Evolutionary conservation across 2,113 vertebrate genomes (phyloP), one percentile per base, ranked within the genome.

Genomic region (Rhipidura dahli): DNA sequence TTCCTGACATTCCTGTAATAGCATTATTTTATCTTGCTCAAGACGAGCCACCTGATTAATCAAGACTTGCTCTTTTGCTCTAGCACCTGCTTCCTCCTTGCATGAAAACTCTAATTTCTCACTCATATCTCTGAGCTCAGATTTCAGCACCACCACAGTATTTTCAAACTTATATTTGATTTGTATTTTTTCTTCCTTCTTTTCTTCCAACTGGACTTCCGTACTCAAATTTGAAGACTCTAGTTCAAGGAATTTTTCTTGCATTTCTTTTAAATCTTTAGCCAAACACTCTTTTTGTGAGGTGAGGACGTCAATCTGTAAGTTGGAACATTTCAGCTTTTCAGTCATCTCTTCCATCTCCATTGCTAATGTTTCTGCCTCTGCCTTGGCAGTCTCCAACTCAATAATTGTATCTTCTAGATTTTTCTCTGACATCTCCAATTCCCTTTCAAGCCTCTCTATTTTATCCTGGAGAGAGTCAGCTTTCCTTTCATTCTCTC

Each of bases 371-470:
- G 63, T 87, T 88, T 99, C 99, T 27, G 97, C 87, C 45, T 99
- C 98, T 61, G 97, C 98, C 97, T 99, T 98, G 53, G 97, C 93
- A 39, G 50, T 96, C 96, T 99, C 99, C 1, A 97, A 90, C 88
- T 98, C 98, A 50, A 99, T 71, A 83, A 99, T 91, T 53, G 98
- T 97, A 28, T 98, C 97, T 94, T 98, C 98, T 37, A 98, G 97
- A 90, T 97, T 97, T 95, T 98, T 98, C 47, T 98, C 98, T 10
- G 98, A 97, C 94, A 98, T 98, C 60, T 97, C 97, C 92, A 98
- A 37, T 65, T 98, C 98, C 61, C 97, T 97, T 96, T 98, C 98
- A 69, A 98, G 97, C 51, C 68, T 97, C 94, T 99, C 98, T 84
- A 99, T 98, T 96, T 98, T 98, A 80, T 98, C 98, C 44, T 95